Conservation (phyloP, 2,888 invertebrate species). For the Sarcophaga caerulescens region DNA sequence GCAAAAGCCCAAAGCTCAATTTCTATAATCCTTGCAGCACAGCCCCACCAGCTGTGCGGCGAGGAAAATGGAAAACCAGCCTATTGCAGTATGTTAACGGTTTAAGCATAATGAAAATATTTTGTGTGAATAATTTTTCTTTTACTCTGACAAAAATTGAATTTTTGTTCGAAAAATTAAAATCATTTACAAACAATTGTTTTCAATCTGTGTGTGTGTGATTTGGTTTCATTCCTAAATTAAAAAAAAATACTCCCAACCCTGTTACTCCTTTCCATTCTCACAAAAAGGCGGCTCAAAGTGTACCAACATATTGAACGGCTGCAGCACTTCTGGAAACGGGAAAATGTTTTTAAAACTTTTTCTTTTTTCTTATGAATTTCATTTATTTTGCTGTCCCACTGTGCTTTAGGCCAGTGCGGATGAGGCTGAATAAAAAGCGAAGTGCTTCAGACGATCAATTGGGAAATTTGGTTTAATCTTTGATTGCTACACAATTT, state of each 20-base stretch:
- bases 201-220: conserved; percentile 56
- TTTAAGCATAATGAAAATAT: conserved; percentile 5
- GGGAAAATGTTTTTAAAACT: neutral
- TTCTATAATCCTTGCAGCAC: conserved; percentile 29
- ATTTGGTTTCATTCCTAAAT: conserved; percentile 57
- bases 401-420: neutral
- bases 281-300: conserved; percentile 57
- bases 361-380: neutral
- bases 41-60: neutral
- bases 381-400: conserved; percentile 1
- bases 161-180: conserved; percentile 30
- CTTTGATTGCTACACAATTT: conserved; percentile 60
- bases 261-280: neutral
- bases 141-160: conserved; percentile 26
- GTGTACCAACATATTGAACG: conserved; percentile 66
- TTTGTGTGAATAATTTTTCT: neutral
- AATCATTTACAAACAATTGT: conserved; percentile 38
- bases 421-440: neutral
- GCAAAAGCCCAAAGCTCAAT: conserved; percentile 56
- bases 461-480: conserved; percentile 66
- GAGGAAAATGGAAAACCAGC: neutral
- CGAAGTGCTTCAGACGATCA: conserved; percentile 65
- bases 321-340: conserved; percentile 59
- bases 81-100: conserved; percentile 37
- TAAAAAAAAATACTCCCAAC: too few species aligned